Base-by-base conservation (phyloP, 1,140 invertebrate genomes). In the Orussus abietinus region DNA sequence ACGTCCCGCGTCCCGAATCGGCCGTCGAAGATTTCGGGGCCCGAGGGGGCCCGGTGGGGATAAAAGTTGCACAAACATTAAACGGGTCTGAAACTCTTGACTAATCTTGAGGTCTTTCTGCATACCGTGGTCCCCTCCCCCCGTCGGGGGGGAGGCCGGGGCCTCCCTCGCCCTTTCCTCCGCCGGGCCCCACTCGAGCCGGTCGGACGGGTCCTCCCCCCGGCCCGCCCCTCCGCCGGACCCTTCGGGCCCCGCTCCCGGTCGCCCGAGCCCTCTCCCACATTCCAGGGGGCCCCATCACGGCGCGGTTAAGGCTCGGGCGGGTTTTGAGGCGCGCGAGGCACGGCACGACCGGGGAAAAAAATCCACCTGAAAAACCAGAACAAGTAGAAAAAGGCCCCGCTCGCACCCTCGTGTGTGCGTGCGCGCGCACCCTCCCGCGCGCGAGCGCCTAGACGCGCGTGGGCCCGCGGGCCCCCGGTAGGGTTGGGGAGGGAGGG, bases 121-220 rank as follows among this genome's bases (percentile, higher is more conserved):
- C 58, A 61, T 62, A 60, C 55, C 56, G 43, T 40, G 46, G 40
- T 52, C 30, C 51, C 39, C 41, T 46, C 38, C 36, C 35, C 33
- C 39, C 32, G 20, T 13, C 19, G n/a, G n/a, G n/a, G n/a, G n/a
- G n/a, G n/a, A 7, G 31, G 14, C 31, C 31, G 37, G 11, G 37
- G 20, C 22, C 11, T 12, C 6, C 18, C 42, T 21, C 7, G 20
- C 35, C 44, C 39, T 22, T 20, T 38, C 19, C 22, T 18, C 37
- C 34, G 12, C 35, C 45, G 26, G 40, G 34, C 25, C 42, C 19
- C 43, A 34, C 40, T 14, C 47, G 47, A 65, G 59, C 64, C 59
- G 61, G 64, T 67, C 56, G 51, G 55, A 64, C 64, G 56, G 48
- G 59, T 64, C 53, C 32, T 47, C 47, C 57, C 46, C 47, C 48